Evolutionary conservation across 1,140 invertebrate species (phyloP).

Genomic region (Hetaerina americana): DNA sequence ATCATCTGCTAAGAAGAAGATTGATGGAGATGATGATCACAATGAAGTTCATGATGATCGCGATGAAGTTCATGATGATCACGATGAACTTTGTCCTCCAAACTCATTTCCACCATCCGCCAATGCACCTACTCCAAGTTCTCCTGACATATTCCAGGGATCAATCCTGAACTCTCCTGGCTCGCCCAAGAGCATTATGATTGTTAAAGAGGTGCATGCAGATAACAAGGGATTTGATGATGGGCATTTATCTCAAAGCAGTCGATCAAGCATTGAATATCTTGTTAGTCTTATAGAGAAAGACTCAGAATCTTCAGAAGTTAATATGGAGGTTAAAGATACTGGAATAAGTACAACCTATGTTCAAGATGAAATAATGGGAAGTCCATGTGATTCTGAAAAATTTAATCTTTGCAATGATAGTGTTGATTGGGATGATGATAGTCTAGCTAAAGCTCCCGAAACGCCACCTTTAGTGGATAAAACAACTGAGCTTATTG

Average conservation of each 20-base stretch:
- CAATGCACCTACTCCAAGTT: neutral
- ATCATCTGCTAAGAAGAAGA: neutral
- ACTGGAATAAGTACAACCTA: no score
- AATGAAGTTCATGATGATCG: neutral
- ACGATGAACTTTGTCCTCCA: neutral
- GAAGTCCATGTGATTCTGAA: no score
- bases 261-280: neutral
- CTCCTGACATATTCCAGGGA: neutral
- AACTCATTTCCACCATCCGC: neutral
- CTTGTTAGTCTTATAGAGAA: constrained; percentile 3
- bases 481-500: neutral
- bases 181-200: neutral
- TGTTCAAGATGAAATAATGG: no score
- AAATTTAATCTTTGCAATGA: no score
- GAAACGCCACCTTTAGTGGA: neutral
- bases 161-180: neutral
- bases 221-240: neutral
- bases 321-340: no score
- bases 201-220: neutral
- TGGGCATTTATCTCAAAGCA: neutral
- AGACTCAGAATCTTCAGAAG: no score
- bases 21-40: neutral
- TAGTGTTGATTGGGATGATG: no score
- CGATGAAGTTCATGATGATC: neutral
- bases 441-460: no score